Conservation (phyloP, 1,140 invertebrate genomes). For the Gryon sp. region DNA sequence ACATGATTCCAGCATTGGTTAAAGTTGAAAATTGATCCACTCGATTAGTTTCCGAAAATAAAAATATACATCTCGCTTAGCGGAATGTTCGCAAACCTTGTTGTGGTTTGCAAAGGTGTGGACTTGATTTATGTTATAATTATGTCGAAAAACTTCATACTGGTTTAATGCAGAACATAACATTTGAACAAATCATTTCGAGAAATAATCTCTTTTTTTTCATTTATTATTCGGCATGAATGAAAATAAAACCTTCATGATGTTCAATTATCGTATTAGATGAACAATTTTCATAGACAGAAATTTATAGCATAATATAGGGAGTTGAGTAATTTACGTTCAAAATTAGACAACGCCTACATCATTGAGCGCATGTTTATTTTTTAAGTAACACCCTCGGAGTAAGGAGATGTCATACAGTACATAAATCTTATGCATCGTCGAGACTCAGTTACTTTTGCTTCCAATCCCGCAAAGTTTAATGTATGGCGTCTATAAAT, state of each 20-base stretch:
- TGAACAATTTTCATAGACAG: background rate
- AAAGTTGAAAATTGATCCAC: slow-evolving; percentile 16
- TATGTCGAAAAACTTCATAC: background rate
- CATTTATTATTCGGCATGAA: too few species aligned
- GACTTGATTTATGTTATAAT: too few species aligned
- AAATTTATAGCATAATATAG: too few species aligned
- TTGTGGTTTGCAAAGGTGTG: background rate
- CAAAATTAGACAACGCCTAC: slow-evolving; percentile 56
- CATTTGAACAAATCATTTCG: too few species aligned
- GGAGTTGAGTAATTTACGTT: slow-evolving; percentile 10
- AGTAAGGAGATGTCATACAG: slow-evolving; percentile 39
- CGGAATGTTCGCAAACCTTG: background rate
- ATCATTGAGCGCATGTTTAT: slow-evolving; percentile 43
- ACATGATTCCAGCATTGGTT: slow-evolving; percentile 22
- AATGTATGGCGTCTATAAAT: slow-evolving; percentile 28
- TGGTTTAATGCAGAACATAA: too few species aligned
- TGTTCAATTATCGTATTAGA: background rate
- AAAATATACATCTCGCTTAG: slow-evolving; percentile 3
- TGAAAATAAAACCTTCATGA: too few species aligned
- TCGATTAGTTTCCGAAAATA: background rate
- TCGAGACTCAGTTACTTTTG: slow-evolving; percentile 29
- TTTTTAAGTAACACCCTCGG: slow-evolving; percentile 27
- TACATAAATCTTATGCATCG: slow-evolving; percentile 56
- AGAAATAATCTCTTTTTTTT: background rate
- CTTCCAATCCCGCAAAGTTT: slow-evolving; percentile 22